These are phyloP conservation scores for Metopolophium dirhodum DNA, from an alignment of 1,140 invertebrate species.

Conservation along the genomic window DNA sequence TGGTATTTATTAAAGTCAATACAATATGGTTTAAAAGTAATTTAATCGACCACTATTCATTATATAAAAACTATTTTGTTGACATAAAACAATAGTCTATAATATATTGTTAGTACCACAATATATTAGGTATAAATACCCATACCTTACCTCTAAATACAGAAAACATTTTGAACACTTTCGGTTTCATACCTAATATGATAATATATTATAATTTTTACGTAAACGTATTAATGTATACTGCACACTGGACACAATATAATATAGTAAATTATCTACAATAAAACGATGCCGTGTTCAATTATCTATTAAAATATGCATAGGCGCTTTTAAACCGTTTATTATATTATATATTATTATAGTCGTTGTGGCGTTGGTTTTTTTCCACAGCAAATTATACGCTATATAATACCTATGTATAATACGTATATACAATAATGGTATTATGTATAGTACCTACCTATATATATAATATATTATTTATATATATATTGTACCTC, in stretches of 20 bases:
- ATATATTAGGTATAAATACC: too few species aligned
- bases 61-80: background rate
- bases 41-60: background rate
- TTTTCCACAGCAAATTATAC: background rate
- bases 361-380: background rate
- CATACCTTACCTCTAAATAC: background rate
- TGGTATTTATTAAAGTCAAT: background rate
- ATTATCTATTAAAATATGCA: slow-evolving; percentile 5
- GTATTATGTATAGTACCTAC: too few species aligned
- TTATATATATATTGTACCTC: background rate
- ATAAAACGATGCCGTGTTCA: background rate
- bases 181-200: background rate
- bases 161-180: background rate
- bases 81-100: background rate
- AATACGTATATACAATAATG: too few species aligned
- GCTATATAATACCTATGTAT: background rate
- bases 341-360: background rate
- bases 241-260: background rate
- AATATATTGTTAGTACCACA: background rate
- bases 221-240: background rate
- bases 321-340: background rate
- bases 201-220: background rate
- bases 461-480: too few species aligned
- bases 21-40: background rate
- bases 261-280: background rate